phyloP scores from a whole-genome alignment of 1,140 invertebrate genomes.

The Apis mellifera region DNA sequence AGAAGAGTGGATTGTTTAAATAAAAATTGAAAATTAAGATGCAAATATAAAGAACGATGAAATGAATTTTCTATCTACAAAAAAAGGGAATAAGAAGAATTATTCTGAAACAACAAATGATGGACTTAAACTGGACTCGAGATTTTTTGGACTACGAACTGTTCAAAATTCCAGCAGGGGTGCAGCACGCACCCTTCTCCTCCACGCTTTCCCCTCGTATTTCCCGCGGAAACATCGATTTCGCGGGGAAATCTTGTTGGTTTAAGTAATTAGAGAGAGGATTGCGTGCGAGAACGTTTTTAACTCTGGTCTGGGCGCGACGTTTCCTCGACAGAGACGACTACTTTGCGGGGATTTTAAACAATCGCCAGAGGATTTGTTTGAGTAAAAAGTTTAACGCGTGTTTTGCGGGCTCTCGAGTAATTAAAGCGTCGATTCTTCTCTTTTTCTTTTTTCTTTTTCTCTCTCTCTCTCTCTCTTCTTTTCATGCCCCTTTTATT shows the following conservation, averaged over 20 bases:
- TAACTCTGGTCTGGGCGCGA: not conserved
- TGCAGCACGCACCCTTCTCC: no score
- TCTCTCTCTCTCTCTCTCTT: no score
- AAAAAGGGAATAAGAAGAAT: no score
- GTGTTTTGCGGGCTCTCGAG: not conserved
- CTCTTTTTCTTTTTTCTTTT: not conserved
- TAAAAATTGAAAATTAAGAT: not conserved
- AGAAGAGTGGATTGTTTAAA: no score
- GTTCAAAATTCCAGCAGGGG: not conserved
- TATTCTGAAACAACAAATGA: no score
- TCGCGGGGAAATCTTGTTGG: not conserved
- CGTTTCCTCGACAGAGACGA: not conserved
- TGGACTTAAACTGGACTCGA: no score
- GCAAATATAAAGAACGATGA: no score
- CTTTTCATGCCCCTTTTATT: not conserved
- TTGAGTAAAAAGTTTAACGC: slow-evolving; percentile 4
- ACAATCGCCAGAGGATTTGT: slow-evolving; percentile 6
- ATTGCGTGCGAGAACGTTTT: slow-evolving; percentile 6
- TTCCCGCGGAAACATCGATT: not conserved
- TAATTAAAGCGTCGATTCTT: not conserved
- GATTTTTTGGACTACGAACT: not conserved
- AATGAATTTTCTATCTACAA: no score
- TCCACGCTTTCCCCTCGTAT: no score
- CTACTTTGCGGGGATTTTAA: not conserved
- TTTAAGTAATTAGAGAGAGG: slow-evolving; percentile 12